phyloP scores from a whole-genome alignment of 2,797 vertebrate genomes.

The Molossus molossus region DNA sequence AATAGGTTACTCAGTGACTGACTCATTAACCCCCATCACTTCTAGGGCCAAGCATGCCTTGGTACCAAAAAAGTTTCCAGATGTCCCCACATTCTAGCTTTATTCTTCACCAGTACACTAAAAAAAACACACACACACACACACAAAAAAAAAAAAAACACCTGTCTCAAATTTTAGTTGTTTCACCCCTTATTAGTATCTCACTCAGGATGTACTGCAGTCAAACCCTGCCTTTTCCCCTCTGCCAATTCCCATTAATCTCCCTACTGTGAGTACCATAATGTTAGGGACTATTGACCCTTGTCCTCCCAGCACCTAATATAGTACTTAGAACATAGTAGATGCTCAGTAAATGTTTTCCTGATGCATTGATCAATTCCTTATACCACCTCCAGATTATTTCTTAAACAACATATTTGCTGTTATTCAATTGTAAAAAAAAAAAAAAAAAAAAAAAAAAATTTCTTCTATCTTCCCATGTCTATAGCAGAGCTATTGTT shows the following conservation, averaged over 20 bases:
- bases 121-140: not conserved
- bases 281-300: not conserved
- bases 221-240: not conserved
- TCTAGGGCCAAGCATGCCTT: not conserved
- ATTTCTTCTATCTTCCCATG: not conserved
- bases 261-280: not conserved
- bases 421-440: not conserved
- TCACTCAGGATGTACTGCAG: not conserved
- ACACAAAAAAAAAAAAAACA: not conserved
- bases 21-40: not conserved
- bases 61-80: not conserved
- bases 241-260: not conserved
- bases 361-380: not conserved
- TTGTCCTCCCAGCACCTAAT: not conserved
- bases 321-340: not conserved
- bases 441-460: not conserved
- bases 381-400: not conserved
- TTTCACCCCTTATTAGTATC: not conserved
- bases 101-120: not conserved
- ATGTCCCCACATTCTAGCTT: not conserved
- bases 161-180: not conserved
- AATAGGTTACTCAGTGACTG: not conserved
- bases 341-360: not conserved
- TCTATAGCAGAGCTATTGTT: not conserved
- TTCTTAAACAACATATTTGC: not conserved